Evolutionary conservation across 2,888 invertebrate genomes (phyloP).

Genomic region (Dione juno): DNA sequence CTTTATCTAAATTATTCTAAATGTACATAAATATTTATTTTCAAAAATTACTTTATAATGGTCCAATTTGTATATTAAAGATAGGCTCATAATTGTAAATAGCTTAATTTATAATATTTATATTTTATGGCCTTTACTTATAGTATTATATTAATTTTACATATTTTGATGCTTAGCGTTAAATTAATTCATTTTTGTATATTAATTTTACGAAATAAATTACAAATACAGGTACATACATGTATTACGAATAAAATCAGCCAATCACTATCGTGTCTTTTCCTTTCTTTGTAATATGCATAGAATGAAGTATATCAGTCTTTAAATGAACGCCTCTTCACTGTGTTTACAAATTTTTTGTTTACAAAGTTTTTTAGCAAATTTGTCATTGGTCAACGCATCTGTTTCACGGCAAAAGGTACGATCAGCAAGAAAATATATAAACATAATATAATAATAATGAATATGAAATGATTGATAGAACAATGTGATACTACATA

Average conservation of each 20-base stretch:
- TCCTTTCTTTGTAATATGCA: neutral
- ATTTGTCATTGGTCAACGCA: too few species aligned
- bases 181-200: neutral
- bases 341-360: too few species aligned
- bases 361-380: too few species aligned
- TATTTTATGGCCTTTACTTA: neutral
- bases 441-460: too few species aligned
- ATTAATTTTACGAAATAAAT: neutral
- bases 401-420: too few species aligned
- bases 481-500: too few species aligned
- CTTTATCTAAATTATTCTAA: neutral
- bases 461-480: too few species aligned
- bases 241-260: neutral
- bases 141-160: neutral
- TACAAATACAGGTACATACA: neutral
- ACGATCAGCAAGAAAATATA: too few species aligned
- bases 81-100: conserved; percentile 14
- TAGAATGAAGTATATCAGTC: neutral
- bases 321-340: too few species aligned
- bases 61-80: conserved; percentile 41
- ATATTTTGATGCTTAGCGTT: conserved; percentile 1
- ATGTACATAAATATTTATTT: conserved; percentile 29
- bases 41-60: conserved; percentile 34
- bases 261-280: neutral
- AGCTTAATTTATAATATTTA: conserved; percentile 1